Evolutionary conservation across 2,113 vertebrate genomes (phyloP).

Genomic region (Petrocephalus zakoni): DNA sequence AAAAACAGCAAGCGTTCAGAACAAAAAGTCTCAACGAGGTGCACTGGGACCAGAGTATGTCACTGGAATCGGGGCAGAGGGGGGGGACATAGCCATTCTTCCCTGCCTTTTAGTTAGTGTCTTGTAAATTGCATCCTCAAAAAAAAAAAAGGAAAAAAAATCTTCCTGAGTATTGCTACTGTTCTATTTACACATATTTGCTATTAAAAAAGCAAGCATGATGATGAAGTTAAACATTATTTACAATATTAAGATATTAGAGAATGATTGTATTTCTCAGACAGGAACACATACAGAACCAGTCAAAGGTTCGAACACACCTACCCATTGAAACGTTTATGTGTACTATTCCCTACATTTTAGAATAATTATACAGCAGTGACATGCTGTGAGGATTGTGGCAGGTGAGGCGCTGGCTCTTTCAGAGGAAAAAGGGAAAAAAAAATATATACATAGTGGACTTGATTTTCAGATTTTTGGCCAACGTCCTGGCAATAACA

Average conservation of each 20-base stretch:
- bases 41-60: background rate
- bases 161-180: background rate
- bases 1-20: background rate
- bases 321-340: background rate
- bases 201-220: background rate
- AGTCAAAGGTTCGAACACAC: background rate
- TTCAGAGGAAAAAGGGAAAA: too few relatives aligned
- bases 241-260: background rate
- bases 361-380: background rate
- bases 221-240: background rate
- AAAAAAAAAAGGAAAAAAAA: background rate
- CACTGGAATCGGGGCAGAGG: background rate
- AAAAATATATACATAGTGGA: too few relatives aligned
- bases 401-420: too few relatives aligned
- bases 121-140: background rate
- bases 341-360: background rate
- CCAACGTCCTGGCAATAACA: too few relatives aligned
- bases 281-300: background rate
- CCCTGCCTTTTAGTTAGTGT: background rate
- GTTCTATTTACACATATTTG: background rate
- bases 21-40: background rate
- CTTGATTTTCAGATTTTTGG: too few relatives aligned
- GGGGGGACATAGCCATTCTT: background rate
- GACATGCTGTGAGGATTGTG: too few relatives aligned
- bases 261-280: too few relatives aligned